phyloP scores from a whole-genome alignment of 2,113 vertebrate species.

The Sardina pilchardus region DNA sequence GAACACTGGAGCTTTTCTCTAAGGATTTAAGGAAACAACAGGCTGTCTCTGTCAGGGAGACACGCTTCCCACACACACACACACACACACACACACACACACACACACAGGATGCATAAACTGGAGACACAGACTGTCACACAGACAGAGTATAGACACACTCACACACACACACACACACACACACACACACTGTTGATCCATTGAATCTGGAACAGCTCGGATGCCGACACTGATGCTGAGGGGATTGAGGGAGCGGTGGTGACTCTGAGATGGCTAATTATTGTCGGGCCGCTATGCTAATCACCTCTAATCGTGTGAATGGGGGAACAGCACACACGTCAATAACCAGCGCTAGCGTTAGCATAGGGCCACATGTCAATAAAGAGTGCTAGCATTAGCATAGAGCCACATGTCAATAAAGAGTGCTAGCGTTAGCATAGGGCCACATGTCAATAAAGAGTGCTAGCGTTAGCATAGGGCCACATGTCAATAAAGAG shows the following conservation, averaged over 20 bases:
- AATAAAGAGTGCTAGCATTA: too few species aligned
- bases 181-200: not conserved
- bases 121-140: not conserved
- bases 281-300: not conserved
- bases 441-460: too few species aligned
- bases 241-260: not conserved
- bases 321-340: not conserved
- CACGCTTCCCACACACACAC: slow-evolving; percentile 7
- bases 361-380: not conserved
- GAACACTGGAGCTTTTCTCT: slow-evolving; percentile 50
- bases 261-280: not conserved
- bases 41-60: slow-evolving; percentile 43
- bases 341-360: not conserved
- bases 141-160: not conserved
- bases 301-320: not conserved
- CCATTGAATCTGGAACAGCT: not conserved
- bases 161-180: slow-evolving; percentile 8
- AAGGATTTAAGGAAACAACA: slow-evolving; percentile 45
- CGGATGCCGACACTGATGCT: not conserved
- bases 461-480: too few species aligned
- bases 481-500: too few species aligned
- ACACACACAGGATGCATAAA: not conserved
- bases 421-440: too few species aligned
- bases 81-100: too few species aligned
- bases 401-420: too few species aligned